Evolutionary conservation across 2,797 vertebrate genomes (phyloP), one percentile per base, ranked within the genome.

Genomic region (Malurus leucopterus): DNA sequence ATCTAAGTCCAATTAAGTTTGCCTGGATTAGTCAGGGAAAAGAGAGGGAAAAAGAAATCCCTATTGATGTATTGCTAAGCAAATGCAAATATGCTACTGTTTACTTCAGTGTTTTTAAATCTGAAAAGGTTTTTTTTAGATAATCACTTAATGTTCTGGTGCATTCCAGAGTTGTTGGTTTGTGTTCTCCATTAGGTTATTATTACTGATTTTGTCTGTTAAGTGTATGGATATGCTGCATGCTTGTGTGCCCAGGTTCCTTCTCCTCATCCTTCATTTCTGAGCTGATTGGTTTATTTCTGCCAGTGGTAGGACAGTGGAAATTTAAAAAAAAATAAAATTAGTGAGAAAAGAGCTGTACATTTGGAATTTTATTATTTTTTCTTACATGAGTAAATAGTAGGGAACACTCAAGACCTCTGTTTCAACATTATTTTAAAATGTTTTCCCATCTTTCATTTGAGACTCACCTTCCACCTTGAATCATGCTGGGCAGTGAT

Each of bases 1-100:
- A 24, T 78, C 16, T 38, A 84, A 86, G 15, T 63, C 61, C 43
- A 86, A 57, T 68, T 81, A 76, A 58, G 4, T 69, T 76, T 58
- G 11, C 71, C 26, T 85, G 76, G 69, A 80, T 88, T 88, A 88
- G 32, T 53, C 3, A 4, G 11, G 9, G 26, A 11, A 63, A 47
- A 32, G 1, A 21, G 9, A 32, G 5, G 22, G 14, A 5, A 44
- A 20, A 57, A 84, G 15, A 84, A 84, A 80, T 70, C 38, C 26
- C 3, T 69, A 6, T 7, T 69, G 30, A 61, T 53, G 38, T 46
- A 43, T 16, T 46, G 34, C 44, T 67, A 76, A 82, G 43, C 10
- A 62, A 49, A 57, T 74, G 32, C 30, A 78, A 67, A 30, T 65
- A 23, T 23, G 13, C 44, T 84, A 18, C 21, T 46, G 79, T 82